phyloP scores from a whole-genome alignment of 2,797 vertebrate genomes.

The Kryptopterus vitreolus region DNA sequence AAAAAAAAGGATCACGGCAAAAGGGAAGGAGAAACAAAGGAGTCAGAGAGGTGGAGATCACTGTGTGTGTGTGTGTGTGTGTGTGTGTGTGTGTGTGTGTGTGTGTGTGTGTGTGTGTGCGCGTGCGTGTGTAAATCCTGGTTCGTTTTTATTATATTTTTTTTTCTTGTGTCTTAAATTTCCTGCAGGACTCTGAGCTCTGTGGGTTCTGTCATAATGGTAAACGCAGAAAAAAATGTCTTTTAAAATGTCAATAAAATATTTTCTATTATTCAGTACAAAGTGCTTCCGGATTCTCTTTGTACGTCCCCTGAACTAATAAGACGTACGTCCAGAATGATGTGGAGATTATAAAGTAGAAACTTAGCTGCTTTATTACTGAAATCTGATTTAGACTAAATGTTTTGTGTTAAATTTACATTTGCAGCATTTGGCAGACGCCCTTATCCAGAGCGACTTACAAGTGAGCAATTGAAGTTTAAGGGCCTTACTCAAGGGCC shows the following conservation, averaged over 20 bases:
- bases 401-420: background rate
- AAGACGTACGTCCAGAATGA: background rate
- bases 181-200: conserved; percentile 46
- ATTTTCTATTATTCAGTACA: conserved; percentile 54
- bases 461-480: too few relatives aligned
- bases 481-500: too few relatives aligned
- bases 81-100: too few relatives aligned
- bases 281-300: too few relatives aligned
- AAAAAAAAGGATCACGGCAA: background rate
- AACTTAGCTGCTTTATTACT: background rate
- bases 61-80: too few relatives aligned
- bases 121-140: conserved; percentile 42
- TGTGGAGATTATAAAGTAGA: background rate
- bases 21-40: background rate
- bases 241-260: conserved; percentile 59
- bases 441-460: too few relatives aligned
- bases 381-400: background rate
- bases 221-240: conserved; percentile 37
- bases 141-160: conserved; percentile 51
- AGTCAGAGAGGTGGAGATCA: conserved; percentile 21
- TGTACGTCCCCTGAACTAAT: too few relatives aligned
- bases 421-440: too few relatives aligned
- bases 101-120: too few relatives aligned
- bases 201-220: conserved; percentile 48
- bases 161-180: conserved; percentile 44